Percentiles rank a stretch among this genome's conserved stretches.
phyloP scores from a whole-genome alignment of 1,140 invertebrate genomes.

The Hirudo medicinalis region DNA sequence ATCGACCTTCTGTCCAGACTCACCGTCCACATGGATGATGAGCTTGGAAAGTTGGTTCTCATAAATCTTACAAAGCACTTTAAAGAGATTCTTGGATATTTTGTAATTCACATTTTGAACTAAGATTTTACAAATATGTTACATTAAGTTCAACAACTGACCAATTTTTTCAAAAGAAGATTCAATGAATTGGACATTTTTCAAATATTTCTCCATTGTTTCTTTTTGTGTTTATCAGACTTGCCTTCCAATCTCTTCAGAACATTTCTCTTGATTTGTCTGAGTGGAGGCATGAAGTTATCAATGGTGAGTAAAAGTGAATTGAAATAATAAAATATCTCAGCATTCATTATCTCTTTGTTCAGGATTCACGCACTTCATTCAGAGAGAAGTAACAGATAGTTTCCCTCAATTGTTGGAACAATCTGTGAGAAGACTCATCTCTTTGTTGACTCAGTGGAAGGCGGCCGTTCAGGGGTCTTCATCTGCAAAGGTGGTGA shows the following conservation, averaged over 20 bases:
- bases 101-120: too few species aligned
- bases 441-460: constrained; percentile 84
- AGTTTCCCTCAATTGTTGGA: constrained; percentile 77
- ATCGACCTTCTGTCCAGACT: constrained; percentile 79
- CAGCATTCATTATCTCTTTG: constrained; percentile 21
- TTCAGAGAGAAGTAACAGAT: constrained; percentile 79
- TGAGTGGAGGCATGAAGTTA: constrained; percentile 89
- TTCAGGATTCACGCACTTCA: constrained; percentile 80
- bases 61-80: too few species aligned
- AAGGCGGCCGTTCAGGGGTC: constrained; percentile 41
- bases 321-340: not conserved
- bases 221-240: constrained; percentile 29
- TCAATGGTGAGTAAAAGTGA: constrained; percentile 47
- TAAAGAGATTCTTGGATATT: too few species aligned
- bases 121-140: too few species aligned
- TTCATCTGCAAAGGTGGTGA: not conserved
- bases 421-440: constrained; percentile 78
- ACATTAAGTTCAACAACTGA: too few species aligned
- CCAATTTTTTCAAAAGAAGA: too few species aligned
- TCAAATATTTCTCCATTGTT: not conserved
- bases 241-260: constrained; percentile 90
- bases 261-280: constrained; percentile 88
- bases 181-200: too few species aligned
- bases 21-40: constrained; percentile 62
- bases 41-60: constrained; percentile 42